A percentile compares a stretch with the other conserved stretches of the same genome.
These are phyloP conservation scores for Quadroppia sp. DNA, from an alignment of 2,888 invertebrate species.

Conservation along the genomic window DNA sequence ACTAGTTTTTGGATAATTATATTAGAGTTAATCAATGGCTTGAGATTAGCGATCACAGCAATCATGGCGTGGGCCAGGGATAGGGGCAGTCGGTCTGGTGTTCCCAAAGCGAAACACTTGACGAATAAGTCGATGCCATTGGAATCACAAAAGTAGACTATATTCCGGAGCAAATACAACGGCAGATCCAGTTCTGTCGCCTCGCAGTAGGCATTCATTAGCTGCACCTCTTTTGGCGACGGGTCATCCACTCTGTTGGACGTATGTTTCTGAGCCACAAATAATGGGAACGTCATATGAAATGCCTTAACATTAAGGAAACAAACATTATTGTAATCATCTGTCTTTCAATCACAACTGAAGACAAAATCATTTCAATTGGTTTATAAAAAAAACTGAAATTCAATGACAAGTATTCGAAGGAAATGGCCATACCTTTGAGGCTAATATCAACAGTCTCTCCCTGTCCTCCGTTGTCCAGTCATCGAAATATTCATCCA, in stretches of 20 bases:
- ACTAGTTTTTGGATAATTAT: slow-evolving; percentile 82
- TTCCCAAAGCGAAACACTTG: slow-evolving; percentile 71
- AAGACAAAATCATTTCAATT: no score
- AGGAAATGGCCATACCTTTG: slow-evolving; percentile 60
- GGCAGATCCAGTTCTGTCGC: slow-evolving; percentile 83
- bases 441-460: slow-evolving; percentile 77
- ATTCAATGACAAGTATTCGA: no score
- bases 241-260: slow-evolving; percentile 65
- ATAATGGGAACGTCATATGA: slow-evolving; percentile 73
- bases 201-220: slow-evolving; percentile 76
- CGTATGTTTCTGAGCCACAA: slow-evolving; percentile 72
- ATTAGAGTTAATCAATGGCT: slow-evolving; percentile 86
- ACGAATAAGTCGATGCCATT: slow-evolving; percentile 84
- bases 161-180: slow-evolving; percentile 80
- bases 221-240: slow-evolving; percentile 75
- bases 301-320: slow-evolving; percentile 60
- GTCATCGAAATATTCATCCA: slow-evolving; percentile 41
- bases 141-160: slow-evolving; percentile 86
- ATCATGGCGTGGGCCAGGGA: slow-evolving; percentile 88
- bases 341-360: no score
- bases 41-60: slow-evolving; percentile 83
- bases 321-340: background rate
- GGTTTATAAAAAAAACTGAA: no score
- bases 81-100: slow-evolving; percentile 69
- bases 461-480: slow-evolving; percentile 82